Evolutionary conservation across 2,113 vertebrate species (phyloP), one percentile per base, ranked within the genome.

Genomic region (Pelecanoides urinatrix): DNA sequence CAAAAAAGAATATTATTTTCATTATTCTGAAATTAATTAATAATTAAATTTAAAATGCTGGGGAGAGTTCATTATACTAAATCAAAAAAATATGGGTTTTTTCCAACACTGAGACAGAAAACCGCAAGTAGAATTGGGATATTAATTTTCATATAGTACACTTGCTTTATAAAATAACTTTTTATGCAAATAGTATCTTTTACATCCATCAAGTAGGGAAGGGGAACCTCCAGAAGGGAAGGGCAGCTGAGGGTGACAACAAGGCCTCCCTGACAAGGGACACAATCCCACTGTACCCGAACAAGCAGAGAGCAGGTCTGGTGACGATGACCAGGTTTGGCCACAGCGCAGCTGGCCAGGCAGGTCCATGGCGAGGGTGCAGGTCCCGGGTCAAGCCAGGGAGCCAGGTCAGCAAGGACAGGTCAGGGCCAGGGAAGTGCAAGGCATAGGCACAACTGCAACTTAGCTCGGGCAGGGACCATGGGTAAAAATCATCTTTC

Each of bases 311-410:
- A 34, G 8, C 1, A 11, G 15, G 5, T 38, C 63, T 72, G 63
- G 20, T 50, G 50, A 32, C 5, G 1, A 27, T 13, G 44, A 25
- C 4, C 5, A 36, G n/a, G 14, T 16, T 0, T 55, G 38, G 8
- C 21, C 16, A 17, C 16, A 32, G 18, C 10, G 10, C 47, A 76
- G 9, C 11, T 23, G 52, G 15, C 6, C 52, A 36, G 27, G 23
- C 47, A 72, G 18, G 13, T 42, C 27, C 11, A 0, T 4, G 8
- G 3, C 2, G 0, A n/a, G 26, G 62, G 44, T 32, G 18, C 3
- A 30, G 8, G 18, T 29, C 30, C 30, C 36, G 49, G 16, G 10
- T 14, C 34, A 75, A 29, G 11, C 16, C 6, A 16, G 16, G 7
- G 20, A 86, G 6, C 10, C 29, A 10, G 29, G 30, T 50, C n/a